These are phyloP conservation scores for Cerastoderma edule DNA, from an alignment of 2,888 invertebrate species.

Conservation along the genomic window DNA sequence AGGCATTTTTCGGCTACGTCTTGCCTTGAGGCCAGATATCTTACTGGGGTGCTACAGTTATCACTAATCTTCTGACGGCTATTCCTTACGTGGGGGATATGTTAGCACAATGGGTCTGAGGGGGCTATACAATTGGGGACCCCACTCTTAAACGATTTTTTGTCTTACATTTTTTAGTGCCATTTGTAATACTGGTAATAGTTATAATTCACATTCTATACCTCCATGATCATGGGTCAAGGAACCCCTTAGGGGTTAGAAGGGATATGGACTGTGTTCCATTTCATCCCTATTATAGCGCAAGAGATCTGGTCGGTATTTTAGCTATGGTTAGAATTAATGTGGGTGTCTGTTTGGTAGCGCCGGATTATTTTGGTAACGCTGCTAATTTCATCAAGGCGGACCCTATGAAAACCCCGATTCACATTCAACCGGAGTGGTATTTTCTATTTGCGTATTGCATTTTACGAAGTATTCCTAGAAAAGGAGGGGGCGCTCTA, in stretches of 20 bases:
- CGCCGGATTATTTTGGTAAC: slow-evolving; percentile 88
- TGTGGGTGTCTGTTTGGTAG: slow-evolving; percentile 72
- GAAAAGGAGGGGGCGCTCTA: slow-evolving; percentile 91
- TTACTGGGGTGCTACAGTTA: slow-evolving; percentile 92
- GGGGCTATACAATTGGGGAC: slow-evolving; percentile 90
- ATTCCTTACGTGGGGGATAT: slow-evolving; percentile 88
- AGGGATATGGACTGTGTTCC: slow-evolving; percentile 10
- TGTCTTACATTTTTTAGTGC: slow-evolving; percentile 89
- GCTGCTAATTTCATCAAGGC: slow-evolving; percentile 91
- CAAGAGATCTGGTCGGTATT: slow-evolving; percentile 40
- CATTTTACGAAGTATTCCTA: slow-evolving; percentile 91
- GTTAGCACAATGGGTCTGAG: slow-evolving; percentile 90
- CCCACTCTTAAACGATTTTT: slow-evolving; percentile 91
- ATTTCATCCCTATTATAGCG: slow-evolving; percentile 39
- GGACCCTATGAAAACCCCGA: slow-evolving; percentile 88
- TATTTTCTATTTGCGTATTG: slow-evolving; percentile 93
- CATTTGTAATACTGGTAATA: slow-evolving; percentile 88
- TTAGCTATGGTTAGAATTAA: neutral
- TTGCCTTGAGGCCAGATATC: slow-evolving; percentile 92
- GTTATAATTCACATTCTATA: slow-evolving; percentile 87
- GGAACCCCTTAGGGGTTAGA: slow-evolving; percentile 37
- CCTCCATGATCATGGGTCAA: slow-evolving; percentile 37
- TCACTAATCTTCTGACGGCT: slow-evolving; percentile 90
- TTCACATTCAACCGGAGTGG: slow-evolving; percentile 93
- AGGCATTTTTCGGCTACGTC: slow-evolving; percentile 90